Evolutionary conservation across 2,888 invertebrate species (phyloP).

Genomic region (Coleophora deauratella): DNA sequence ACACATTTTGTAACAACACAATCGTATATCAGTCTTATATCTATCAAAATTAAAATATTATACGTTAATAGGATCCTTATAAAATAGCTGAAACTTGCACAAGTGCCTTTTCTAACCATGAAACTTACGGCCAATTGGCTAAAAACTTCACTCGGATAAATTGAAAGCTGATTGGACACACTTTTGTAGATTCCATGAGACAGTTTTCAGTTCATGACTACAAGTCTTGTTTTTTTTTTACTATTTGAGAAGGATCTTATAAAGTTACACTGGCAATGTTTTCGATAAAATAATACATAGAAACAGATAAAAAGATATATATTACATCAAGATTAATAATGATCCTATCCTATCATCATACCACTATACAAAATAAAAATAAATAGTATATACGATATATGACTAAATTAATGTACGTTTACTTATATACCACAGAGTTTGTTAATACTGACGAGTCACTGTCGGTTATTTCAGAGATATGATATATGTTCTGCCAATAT

Average conservation of each 20-base stretch:
- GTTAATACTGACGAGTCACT: slow-evolving; percentile 65
- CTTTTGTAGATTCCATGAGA: too few relatives aligned
- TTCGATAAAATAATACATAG: slow-evolving; percentile 20
- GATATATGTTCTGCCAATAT: slow-evolving; percentile 34
- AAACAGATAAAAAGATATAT: slow-evolving; percentile 34
- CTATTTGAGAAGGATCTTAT: slow-evolving; percentile 1
- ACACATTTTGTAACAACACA: slow-evolving; percentile 37
- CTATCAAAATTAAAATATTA: slow-evolving; percentile 32
- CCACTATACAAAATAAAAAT: slow-evolving; percentile 47
- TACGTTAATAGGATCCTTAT: not conserved
- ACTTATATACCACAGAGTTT: slow-evolving; percentile 56
- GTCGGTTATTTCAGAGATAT: slow-evolving; percentile 58
- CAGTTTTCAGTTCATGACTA: too few relatives aligned
- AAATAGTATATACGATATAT: slow-evolving; percentile 44
- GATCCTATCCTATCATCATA: slow-evolving; percentile 29
- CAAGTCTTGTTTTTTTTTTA: too few relatives aligned
- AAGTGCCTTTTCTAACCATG: too few relatives aligned
- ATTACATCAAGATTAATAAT: slow-evolving; percentile 44
- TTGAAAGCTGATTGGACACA: too few relatives aligned
- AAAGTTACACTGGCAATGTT: not conserved
- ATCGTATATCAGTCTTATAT: slow-evolving; percentile 67
- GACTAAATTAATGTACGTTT: too few relatives aligned
- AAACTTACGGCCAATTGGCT: too few relatives aligned
- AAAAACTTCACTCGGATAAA: too few relatives aligned
- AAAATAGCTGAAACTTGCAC: too few relatives aligned